Conservation (phyloP, 2,113 vertebrate species). For the Eretmochelys imbricata region DNA sequence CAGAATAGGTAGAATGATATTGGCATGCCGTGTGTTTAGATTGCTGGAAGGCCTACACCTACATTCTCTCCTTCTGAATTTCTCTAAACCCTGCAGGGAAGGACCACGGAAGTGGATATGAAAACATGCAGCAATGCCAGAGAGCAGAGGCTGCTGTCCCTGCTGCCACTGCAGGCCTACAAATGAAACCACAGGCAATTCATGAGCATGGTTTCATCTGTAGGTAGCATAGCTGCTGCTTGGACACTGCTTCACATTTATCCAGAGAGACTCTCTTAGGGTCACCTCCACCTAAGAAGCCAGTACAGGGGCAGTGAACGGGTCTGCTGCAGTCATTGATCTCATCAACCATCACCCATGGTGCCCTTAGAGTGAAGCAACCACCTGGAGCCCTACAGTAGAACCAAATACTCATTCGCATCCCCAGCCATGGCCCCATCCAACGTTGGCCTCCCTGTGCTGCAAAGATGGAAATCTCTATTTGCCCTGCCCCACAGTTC, state of each 20-base stretch:
- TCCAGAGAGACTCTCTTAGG: not conserved
- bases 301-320: not conserved
- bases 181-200: not conserved
- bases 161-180: not conserved
- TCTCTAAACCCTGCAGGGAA: not conserved
- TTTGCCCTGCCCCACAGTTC: not conserved
- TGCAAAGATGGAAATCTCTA: not conserved
- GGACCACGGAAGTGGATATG: not conserved
- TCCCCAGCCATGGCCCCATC: not conserved
- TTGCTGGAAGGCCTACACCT: not conserved
- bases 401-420: not conserved
- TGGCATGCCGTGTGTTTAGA: not conserved
- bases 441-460: not conserved
- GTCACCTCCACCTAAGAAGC: not conserved
- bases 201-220: not conserved
- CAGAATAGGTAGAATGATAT: not conserved
- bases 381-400: not conserved
- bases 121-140: fast-evolving
- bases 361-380: not conserved
- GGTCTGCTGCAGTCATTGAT: not conserved
- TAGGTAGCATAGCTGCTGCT: not conserved
- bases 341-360: not conserved
- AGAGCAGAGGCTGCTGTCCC: fast-evolving
- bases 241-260: not conserved
- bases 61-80: not conserved